Evolutionary conservation across 2,113 vertebrate species (phyloP).

Genomic region (Chloropsis cyanopogon): DNA sequence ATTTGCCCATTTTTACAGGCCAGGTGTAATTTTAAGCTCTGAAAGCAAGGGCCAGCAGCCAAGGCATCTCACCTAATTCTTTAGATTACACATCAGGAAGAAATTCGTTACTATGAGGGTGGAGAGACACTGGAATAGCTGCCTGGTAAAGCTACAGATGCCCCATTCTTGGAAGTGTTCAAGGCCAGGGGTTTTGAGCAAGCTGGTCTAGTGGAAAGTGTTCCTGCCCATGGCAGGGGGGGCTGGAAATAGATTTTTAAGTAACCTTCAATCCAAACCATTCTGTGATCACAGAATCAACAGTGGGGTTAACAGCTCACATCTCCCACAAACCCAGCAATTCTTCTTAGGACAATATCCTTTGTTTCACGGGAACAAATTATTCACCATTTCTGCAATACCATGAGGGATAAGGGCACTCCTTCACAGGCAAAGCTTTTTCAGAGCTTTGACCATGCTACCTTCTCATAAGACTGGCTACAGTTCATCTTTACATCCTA

Average conservation of each 20-base stretch:
- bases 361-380: neutral
- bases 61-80: neutral
- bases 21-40: neutral
- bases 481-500: neutral
- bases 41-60: neutral
- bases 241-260: neutral
- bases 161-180: neutral
- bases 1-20: neutral
- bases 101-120: neutral
- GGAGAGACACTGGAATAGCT: neutral
- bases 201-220: neutral
- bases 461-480: neutral
- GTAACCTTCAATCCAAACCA: neutral
- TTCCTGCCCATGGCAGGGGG: too few relatives aligned
- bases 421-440: neutral
- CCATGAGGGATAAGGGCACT: neutral
- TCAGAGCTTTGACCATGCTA: neutral
- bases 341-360: neutral
- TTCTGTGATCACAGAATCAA: neutral
- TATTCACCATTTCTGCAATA: neutral
- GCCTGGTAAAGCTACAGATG: neutral
- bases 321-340: neutral
- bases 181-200: neutral
- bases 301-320: neutral
- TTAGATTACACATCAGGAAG: neutral